Percentiles rank a stretch among this genome's conserved stretches.
Conservation (phyloP, 2,888 invertebrate genomes). For the Trichopoda pennipes region DNA sequence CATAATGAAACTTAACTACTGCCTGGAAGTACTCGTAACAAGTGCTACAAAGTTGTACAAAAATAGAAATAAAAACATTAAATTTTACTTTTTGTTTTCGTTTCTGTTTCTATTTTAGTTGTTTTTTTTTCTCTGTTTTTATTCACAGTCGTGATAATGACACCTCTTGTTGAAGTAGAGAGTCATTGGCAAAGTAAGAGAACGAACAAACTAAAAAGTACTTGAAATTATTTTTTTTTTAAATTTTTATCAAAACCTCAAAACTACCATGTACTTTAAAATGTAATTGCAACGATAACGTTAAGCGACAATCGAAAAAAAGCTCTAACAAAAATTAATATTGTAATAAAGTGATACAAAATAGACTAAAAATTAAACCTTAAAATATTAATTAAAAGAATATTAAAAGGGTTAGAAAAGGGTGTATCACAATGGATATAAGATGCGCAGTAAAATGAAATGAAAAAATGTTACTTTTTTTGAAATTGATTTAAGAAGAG, state of each 20-base stretch:
- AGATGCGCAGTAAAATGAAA: too few species aligned
- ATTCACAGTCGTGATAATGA: constrained; percentile 59
- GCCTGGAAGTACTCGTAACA: constrained; percentile 38
- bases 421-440: too few species aligned
- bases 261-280: too few species aligned
- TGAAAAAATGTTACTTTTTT: too few species aligned
- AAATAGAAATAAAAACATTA: constrained; percentile 30
- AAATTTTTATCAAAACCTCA: neutral
- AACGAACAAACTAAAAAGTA: constrained; percentile 13
- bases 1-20: constrained; percentile 43
- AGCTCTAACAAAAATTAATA: too few species aligned
- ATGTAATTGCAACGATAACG: too few species aligned
- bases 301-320: too few species aligned
- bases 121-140: neutral
- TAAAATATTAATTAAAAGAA: too few species aligned
- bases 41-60: constrained; percentile 48
- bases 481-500: too few species aligned
- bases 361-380: too few species aligned
- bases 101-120: neutral
- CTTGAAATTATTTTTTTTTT: neutral
- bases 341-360: too few species aligned
- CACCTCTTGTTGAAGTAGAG: constrained; percentile 47
- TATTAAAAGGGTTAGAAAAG: too few species aligned
- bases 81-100: constrained; percentile 23
- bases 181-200: constrained; percentile 28